Conservation (phyloP, 2,797 vertebrate genomes). For the Tachyglossus aculeatus region DNA sequence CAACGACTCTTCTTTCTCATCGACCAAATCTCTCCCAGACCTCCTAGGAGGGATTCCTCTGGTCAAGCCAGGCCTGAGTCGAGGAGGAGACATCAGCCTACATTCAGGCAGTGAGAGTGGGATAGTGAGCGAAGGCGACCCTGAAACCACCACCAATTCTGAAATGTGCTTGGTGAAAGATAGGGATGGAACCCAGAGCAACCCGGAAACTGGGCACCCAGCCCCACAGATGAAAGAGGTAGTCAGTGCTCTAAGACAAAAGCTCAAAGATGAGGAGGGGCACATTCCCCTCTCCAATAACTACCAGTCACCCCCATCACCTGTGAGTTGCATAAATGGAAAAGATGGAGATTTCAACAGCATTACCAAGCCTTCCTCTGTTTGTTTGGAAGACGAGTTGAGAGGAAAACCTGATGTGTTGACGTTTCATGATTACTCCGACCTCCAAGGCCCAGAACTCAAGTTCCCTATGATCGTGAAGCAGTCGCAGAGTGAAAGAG, state of each 20-base stretch:
- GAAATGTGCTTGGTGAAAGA: conserved; percentile 78
- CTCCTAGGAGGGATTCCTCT: conserved; percentile 75
- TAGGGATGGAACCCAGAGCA: conserved; percentile 66
- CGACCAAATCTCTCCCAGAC: conserved; percentile 89
- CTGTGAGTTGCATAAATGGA: conserved; percentile 62
- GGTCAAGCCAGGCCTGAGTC: conserved; percentile 67
- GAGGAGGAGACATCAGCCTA: conserved; percentile 74
- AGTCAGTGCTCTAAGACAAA: conserved; percentile 63
- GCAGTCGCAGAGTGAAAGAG: conserved; percentile 69
- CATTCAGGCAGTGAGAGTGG: conserved; percentile 91
- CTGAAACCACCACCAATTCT: conserved; percentile 82
- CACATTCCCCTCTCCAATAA: conserved; percentile 55
- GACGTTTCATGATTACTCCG: conserved; percentile 82
- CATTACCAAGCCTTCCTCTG: conserved; percentile 49
- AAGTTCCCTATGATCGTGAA: conserved; percentile 74
- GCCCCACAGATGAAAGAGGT: conserved; percentile 61
- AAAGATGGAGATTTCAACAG: conserved; percentile 66
- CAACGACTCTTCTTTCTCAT: conserved; percentile 92
- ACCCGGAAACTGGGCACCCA: conserved; percentile 61
- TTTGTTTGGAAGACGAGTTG: conserved; percentile 67
- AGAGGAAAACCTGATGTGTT: conserved; percentile 74
- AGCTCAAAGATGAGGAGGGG: conserved; percentile 65
- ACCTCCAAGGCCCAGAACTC: conserved; percentile 78
- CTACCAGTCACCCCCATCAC: conserved; percentile 60
- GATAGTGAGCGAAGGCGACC: conserved; percentile 90